Base-by-base conservation (phyloP, 1,140 invertebrate species). In the Lordiphosa collinella region DNA sequence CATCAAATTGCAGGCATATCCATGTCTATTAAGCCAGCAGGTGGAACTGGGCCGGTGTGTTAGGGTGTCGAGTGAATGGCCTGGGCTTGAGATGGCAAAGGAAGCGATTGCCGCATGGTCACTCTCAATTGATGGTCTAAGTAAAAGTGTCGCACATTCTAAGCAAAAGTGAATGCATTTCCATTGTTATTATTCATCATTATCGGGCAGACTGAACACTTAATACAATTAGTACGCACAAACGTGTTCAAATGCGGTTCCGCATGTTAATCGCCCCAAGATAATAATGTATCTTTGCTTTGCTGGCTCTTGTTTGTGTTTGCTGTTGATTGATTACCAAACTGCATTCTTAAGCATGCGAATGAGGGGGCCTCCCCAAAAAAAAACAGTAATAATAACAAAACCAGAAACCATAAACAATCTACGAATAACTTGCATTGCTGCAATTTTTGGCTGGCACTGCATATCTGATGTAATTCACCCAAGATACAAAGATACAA, bases 191-290 rank as follows among this genome's bases (percentile, higher is more conserved):
- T 29, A 29, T 9, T n/a, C 31, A 40, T 37, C 41, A 59, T 62
- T 70, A 70, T 52, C 53, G 46, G 31, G 10, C 46, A 40, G 29
- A 65, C 31, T 66, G 65, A 37, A 48, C 37, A 44, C 31, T 50
- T 74, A 74, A 75, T 60, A 36, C 35, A 18, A 34, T 29, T 38
- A 62, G 63, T 72, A 82, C 78, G 78, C 78, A 84, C 49, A 82
- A 65, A 82, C 78, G 78, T 82, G 78, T 69, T 84, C 72, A 84
- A 84, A 84, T 84, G 78, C 72, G 78, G 58, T 82, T 82, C 78
- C 78, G 78, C 63, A 57, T 44, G 41, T 52, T 49, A 34, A 40
- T 34, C 65, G 31, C 40, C 49, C 46, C 47, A 48, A 61, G 59
- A 74, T 55, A 75, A 25, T 25, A 25, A 32, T 66, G 54, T 59